phyloP scores from a whole-genome alignment of 1,140 invertebrate genomes.

The Formica exsecta region DNA sequence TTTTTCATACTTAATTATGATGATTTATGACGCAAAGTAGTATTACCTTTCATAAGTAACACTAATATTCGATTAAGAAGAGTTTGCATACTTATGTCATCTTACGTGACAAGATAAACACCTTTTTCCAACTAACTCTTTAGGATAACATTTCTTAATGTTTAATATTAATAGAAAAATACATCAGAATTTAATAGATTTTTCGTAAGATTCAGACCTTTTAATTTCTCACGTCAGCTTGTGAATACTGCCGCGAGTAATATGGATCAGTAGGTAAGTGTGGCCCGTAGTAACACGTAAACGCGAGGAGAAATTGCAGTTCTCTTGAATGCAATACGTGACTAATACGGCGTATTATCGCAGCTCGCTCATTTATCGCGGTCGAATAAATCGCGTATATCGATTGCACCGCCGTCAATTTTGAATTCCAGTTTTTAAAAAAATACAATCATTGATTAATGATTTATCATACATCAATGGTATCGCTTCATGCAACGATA shows the following conservation, averaged over 20 bases:
- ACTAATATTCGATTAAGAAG: too few relatives aligned
- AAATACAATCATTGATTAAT: background rate
- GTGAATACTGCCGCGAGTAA: constrained; percentile 38
- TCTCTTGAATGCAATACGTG: constrained; percentile 52
- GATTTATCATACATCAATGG: background rate
- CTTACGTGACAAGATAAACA: background rate
- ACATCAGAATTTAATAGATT: background rate
- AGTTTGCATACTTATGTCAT: too few relatives aligned
- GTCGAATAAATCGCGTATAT: constrained; percentile 6
- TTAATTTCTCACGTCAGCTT: constrained; percentile 48
- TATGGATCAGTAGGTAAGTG: constrained; percentile 71
- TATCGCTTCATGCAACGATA: background rate
- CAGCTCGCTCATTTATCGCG: constrained; percentile 17
- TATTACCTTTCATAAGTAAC: background rate
- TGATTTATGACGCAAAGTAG: background rate
- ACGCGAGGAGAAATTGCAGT: constrained; percentile 59
- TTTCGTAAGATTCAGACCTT: background rate
- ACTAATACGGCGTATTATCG: constrained; percentile 58
- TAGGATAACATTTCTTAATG: background rate
- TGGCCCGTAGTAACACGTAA: constrained; percentile 62
- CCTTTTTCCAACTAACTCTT: constrained; percentile 6
- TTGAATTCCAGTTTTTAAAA: background rate
- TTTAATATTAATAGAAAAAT: constrained; percentile 3
- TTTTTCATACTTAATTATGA: background rate
- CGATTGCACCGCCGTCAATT: background rate